Conservation (phyloP, 2,113 vertebrate species). For the Hippocampus abdominalis region DNA sequence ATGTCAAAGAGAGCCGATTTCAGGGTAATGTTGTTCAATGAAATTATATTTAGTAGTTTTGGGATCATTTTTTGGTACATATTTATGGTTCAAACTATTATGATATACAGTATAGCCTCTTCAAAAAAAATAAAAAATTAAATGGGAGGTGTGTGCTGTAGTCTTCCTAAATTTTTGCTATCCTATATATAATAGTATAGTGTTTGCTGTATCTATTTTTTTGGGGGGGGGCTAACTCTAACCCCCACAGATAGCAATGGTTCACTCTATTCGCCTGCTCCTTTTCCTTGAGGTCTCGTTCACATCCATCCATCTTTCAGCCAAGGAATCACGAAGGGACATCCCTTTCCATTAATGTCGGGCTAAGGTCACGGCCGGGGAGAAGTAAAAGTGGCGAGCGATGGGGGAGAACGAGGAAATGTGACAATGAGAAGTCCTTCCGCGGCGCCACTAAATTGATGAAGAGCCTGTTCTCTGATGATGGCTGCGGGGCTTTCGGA, state of each 20-base stretch:
- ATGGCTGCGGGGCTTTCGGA: conserved; percentile 28
- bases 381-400: conserved; percentile 11
- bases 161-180: background rate
- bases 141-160: background rate
- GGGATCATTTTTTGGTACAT: background rate
- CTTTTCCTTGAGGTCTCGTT: conserved; percentile 23
- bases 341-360: conserved; percentile 61
- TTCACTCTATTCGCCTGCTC: conserved; percentile 18
- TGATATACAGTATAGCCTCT: too few species aligned
- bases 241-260: background rate
- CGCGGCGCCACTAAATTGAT: conserved; percentile 51
- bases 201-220: too few species aligned
- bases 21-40: too few species aligned
- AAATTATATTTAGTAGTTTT: background rate
- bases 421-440: conserved; percentile 28
- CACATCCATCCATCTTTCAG: conserved; percentile 33
- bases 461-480: conserved; percentile 47
- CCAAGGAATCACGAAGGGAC: conserved; percentile 41
- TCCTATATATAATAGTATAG: too few species aligned
- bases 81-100: too few species aligned
- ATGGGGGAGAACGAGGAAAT: conserved; percentile 9
- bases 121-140: background rate
- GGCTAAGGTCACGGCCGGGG: conserved; percentile 30
- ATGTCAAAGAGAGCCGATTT: too few species aligned
- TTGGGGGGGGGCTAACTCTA: background rate